Evolutionary conservation across 2,797 vertebrate genomes (phyloP), one percentile per base, ranked within the genome.

Genomic region (Notoglanidium macrostoma): DNA sequence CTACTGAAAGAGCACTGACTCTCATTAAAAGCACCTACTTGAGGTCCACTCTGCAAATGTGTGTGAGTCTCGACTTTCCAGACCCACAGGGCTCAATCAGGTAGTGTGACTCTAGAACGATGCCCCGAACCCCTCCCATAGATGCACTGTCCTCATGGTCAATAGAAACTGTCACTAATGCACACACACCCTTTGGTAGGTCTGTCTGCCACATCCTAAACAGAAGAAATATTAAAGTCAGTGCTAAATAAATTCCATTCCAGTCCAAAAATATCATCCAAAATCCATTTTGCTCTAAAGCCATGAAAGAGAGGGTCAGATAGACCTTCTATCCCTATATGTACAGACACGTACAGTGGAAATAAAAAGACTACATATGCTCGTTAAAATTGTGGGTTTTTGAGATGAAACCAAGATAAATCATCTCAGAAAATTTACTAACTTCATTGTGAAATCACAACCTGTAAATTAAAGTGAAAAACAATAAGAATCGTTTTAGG

Each of bases 81-180:
- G 98, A 98, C 46, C 98, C 98, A 26, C 98, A 98, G 0, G 98
- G 98, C 88, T 99, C 98, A 78, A 99, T 96, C 86, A 99, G 90
- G 94, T 97, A 99, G 92, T 97, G 98, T 7, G 96, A 98, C 86
- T 98, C 98, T 90, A 99, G 94, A 35, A 99, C 95, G 0, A 97
- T 92, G 0, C 97, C 97, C 85, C 98, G 94, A 78, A 99, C 97
- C 0, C 96, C 97, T 32, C 96, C 97, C 90, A 96, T 91, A 29
- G 94, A 93, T 78, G 94, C 93, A 90, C 96, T 96, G 9, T 97
- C 97, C 76, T 98, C 97, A 0, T 97, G 97, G 65, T 99, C 98
- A 90, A 99, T 94, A 5, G 98, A 99, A 83, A 95, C 90, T 1
- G 97, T 96, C 88, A 98, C 96, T 90, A 99, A 94, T 51, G 96